These are phyloP conservation scores for Psephotus haematonotus DNA, from an alignment of 2,113 vertebrate species.

Conservation along the genomic window DNA sequence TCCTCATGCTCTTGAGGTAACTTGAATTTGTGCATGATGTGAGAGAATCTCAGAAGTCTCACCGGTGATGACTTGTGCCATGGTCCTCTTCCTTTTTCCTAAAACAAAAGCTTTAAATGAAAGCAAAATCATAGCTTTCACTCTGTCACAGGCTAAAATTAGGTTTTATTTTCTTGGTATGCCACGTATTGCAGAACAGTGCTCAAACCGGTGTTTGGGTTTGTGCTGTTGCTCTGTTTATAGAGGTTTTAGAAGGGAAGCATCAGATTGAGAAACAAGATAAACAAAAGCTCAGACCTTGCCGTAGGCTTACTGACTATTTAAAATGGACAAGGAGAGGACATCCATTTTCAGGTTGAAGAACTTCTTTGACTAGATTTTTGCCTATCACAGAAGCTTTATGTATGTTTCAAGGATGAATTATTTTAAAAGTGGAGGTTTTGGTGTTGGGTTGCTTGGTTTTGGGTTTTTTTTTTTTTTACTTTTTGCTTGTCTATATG, in stretches of 20 bases:
- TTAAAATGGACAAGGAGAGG: neutral
- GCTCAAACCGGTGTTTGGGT: neutral
- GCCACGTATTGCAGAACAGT: neutral
- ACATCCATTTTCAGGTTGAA: neutral
- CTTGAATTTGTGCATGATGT: neutral
- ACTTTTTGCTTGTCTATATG: neutral
- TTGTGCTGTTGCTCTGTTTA: neutral
- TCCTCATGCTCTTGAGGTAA: neutral
- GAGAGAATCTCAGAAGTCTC: neutral
- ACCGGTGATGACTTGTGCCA: neutral
- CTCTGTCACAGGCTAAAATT: neutral
- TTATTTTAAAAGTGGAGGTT: neutral
- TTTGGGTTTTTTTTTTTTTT: neutral
- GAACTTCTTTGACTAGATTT: neutral
- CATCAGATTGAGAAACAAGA: neutral
- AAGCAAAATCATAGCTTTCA: neutral
- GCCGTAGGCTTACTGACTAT: neutral
- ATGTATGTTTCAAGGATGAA: neutral
- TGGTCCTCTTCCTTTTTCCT: neutral
- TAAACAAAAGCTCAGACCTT: conserved; percentile 9
- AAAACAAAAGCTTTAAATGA: neutral
- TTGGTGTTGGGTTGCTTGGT: neutral
- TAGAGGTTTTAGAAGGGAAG: neutral
- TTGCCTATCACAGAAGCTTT: neutral
- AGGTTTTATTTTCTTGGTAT: neutral